Evolutionary conservation across 2,888 invertebrate species (phyloP).

Genomic region (Tipula confusa): DNA sequence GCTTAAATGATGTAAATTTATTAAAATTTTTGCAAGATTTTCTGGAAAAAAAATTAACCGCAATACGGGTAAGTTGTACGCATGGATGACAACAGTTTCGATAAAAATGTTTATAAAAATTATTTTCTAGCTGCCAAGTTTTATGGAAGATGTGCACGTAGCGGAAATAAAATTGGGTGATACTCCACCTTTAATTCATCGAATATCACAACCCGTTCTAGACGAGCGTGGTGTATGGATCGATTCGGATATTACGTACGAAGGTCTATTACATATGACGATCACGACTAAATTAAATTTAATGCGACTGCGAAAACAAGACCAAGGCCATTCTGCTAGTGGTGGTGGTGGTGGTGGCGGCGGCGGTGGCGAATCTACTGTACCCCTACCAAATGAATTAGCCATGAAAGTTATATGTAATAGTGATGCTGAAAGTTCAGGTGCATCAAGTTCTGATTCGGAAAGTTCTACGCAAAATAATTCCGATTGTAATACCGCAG

Average conservation of each 20-base stretch:
- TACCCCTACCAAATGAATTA: not conserved
- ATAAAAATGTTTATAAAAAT: not conserved
- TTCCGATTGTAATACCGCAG: conserved; percentile 37
- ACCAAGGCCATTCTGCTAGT: conserved; percentile 30
- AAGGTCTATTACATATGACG: conserved; percentile 68
- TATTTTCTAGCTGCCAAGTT: conserved; percentile 62
- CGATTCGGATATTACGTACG: conserved; percentile 72
- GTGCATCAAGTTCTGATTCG: conserved; percentile 47
- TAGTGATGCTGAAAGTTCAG: conserved; percentile 49
- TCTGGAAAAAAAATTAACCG: conserved; percentile 47
- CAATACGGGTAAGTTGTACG: conserved; percentile 46
- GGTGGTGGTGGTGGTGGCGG: too few relatives aligned
- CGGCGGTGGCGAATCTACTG: not conserved
- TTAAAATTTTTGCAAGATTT: conserved; percentile 46
- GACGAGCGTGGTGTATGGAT: conserved; percentile 81
- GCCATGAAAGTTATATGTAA: conserved; percentile 44
- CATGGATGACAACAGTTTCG: not conserved
- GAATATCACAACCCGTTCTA: conserved; percentile 60
- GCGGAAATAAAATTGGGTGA: conserved; percentile 67
- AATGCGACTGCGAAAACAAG: conserved; percentile 44
- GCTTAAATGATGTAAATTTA: conserved; percentile 42
- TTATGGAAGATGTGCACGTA: conserved; percentile 74
- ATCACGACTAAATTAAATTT: conserved; percentile 78
- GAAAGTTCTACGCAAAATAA: conserved; percentile 41
- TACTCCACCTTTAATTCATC: conserved; percentile 59